Evolutionary conservation across 2,888 invertebrate genomes (phyloP).

Genomic region (Acanthosoma haemorrhoidale): DNA sequence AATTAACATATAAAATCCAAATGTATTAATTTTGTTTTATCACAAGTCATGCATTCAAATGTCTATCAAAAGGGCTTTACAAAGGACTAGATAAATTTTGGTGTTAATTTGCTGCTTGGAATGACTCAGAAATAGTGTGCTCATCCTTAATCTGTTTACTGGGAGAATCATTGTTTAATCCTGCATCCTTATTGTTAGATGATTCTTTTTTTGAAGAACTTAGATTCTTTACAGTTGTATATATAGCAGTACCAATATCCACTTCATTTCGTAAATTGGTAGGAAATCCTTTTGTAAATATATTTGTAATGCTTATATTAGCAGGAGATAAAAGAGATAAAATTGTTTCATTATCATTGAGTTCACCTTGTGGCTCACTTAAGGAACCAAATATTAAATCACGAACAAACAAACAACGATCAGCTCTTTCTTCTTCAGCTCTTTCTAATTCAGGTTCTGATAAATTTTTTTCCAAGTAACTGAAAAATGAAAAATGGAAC

Average conservation of each 20-base stretch:
- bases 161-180: not conserved
- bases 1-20: slow-evolving; percentile 4
- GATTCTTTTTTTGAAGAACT: not conserved
- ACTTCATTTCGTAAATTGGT: not conserved
- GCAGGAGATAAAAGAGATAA: not conserved
- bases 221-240: not conserved
- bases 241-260: not conserved
- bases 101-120: not conserved
- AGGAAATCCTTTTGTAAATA: not conserved
- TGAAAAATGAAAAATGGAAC: slow-evolving; percentile 41
- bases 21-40: not conserved
- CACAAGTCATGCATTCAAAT: slow-evolving; percentile 6
- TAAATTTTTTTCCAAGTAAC: slow-evolving; percentile 55
- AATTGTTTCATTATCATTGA: not conserved
- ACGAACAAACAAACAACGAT: slow-evolving; percentile 64
- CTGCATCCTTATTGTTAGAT: too few species aligned
- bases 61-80: not conserved
- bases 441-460: slow-evolving; percentile 54
- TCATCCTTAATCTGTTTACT: slow-evolving; percentile 1
- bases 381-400: slow-evolving; percentile 55
- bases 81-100: slow-evolving; percentile 10
- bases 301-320: not conserved
- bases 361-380: slow-evolving; percentile 22
- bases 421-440: slow-evolving; percentile 55
- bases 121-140: not conserved